Evolutionary conservation across 2,113 vertebrate genomes (phyloP), one percentile per base, ranked within the genome.

Genomic region (Oryzias woworae): DNA sequence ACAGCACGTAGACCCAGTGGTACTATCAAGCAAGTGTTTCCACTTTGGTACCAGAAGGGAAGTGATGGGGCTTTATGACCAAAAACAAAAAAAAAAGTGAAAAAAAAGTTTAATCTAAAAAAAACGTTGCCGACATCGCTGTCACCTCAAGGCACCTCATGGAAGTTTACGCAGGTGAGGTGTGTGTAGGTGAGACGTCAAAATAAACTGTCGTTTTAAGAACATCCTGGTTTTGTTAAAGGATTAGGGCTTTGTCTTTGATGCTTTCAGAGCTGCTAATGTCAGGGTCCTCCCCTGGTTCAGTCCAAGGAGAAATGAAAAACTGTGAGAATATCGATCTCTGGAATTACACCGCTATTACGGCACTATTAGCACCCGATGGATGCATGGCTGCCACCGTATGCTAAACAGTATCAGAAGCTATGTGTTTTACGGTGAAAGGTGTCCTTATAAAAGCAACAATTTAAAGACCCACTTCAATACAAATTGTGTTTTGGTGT

Each of bases 131-230:
- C 20, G 20, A 20, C 20, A 31, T 48, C 26, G 15, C 50, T 48
- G 66, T 91, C 86, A 80, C 65, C 80, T 86, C 69, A 50, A 87
- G 87, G 88, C 85, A 89, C 78, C 70, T 66, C 56, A 71, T n/a
- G 84, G 86, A 92, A 89, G 90, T 92, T 71, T 13, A 36, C 2
- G 10, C 72, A 85, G 88, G 85, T 89, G 88, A 91, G 90, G 83
- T 92, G 93, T 95, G 91, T 86, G 49, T 20, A 71, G 90, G 91
- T 92, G 75, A 76, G 88, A 93, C 89, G 86, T 90, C 90, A 90
- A 78, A 83, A 76, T 87, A 90, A 93, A 92, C 91, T 82, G 71
- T 78, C 91, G 92, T 90, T 94, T 90, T 92, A 78, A 75, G 84
- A 80, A 74, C 91, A 88, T 88, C 86, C 83, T 84, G 85, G 68